phyloP scores from a whole-genome alignment of 2,888 invertebrate species.

The Lydus trimaculatus region DNA sequence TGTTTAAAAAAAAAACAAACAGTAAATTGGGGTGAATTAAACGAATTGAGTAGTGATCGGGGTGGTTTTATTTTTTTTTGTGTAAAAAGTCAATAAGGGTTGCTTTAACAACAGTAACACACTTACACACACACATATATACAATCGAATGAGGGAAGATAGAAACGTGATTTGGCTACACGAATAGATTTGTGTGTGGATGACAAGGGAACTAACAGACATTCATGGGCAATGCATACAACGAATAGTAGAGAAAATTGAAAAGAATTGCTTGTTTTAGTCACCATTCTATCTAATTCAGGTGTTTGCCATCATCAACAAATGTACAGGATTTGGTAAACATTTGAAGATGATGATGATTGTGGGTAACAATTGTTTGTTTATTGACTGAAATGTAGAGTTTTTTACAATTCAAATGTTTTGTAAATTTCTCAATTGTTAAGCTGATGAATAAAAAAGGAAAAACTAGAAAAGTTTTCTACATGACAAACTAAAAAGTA shows the following conservation, averaged over 20 bases:
- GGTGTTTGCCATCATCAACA: background rate
- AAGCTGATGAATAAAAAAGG: too few species aligned
- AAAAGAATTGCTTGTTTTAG: background rate
- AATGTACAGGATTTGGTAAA: background rate
- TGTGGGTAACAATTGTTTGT: too few species aligned
- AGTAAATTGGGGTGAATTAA: too few species aligned
- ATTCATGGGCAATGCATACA: background rate
- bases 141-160: background rate
- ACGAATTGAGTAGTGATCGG: background rate
- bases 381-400: too few species aligned
- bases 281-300: background rate
- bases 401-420: background rate
- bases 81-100: background rate
- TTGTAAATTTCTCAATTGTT: too few species aligned
- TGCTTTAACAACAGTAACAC: background rate
- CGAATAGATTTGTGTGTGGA: slow-evolving; percentile 3
- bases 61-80: background rate
- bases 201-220: background rate
- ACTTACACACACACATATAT: background rate
- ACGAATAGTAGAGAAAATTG: background rate
- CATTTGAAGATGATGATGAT: too few species aligned
- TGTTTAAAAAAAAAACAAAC: too few species aligned
- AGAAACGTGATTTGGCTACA: background rate
- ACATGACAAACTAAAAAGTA: too few species aligned
- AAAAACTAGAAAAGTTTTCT: too few species aligned